These are phyloP conservation scores for Ispidina picta DNA, from an alignment of 2,797 vertebrate species.

Conservation along the genomic window DNA sequence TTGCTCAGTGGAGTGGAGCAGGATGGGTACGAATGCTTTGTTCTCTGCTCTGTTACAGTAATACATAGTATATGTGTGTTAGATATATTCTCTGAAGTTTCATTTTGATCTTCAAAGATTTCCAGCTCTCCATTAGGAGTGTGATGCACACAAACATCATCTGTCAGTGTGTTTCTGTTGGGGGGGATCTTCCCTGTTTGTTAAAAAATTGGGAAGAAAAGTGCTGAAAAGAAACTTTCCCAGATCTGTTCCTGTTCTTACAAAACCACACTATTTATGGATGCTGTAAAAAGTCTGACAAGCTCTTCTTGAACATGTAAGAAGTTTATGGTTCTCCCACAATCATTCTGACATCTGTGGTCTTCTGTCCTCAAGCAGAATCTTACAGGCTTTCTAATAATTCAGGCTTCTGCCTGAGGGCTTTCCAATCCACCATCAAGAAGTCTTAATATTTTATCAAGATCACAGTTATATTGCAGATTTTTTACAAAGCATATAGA, in stretches of 20 bases:
- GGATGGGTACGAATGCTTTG: constrained; percentile 81
- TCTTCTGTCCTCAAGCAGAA: not conserved
- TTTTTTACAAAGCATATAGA: not conserved
- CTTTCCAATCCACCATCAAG: not conserved
- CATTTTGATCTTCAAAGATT: not conserved
- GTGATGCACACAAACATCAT: not conserved
- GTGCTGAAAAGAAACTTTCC: not conserved
- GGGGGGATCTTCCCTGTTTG: not conserved
- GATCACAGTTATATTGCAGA: not conserved
- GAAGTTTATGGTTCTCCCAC: not conserved
- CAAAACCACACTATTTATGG: not conserved
- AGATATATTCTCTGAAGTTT: not conserved
- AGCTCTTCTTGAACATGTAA: not conserved
- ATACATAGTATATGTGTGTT: not conserved
- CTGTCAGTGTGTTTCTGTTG: not conserved
- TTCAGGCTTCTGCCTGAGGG: not conserved
- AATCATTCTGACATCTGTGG: not conserved
- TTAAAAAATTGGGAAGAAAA: not conserved
- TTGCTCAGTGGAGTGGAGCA: constrained; percentile 77
- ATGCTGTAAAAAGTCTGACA: not conserved
- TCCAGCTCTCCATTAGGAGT: not conserved
- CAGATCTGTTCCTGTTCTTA: not conserved
- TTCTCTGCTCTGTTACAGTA: not conserved
- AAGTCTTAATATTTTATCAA: not conserved
- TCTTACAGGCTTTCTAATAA: not conserved